Percentiles rank a stretch among this genome's conserved stretches.
Evolutionary conservation across 2,113 vertebrate species (phyloP).

Genomic region (Rhodinocichla rosea): DNA sequence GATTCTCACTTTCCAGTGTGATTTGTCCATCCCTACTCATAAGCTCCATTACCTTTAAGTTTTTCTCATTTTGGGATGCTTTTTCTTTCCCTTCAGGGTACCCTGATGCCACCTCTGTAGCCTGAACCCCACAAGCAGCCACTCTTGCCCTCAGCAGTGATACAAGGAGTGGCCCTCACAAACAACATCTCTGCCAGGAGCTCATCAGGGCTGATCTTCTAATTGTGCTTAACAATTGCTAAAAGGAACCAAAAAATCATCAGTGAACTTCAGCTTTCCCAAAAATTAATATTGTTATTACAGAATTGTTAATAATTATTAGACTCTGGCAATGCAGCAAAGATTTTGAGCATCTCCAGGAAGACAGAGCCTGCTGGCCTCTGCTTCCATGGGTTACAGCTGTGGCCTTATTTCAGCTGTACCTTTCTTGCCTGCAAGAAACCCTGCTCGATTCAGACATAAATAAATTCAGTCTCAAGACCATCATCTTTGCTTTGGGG

Average conservation of each 20-base stretch:
- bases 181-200: not conserved
- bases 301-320: conserved; percentile 22
- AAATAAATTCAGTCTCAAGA: not conserved
- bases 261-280: not conserved
- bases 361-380: not conserved
- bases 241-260: conserved; percentile 50
- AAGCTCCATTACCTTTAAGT: not conserved
- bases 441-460: not conserved
- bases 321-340: not conserved
- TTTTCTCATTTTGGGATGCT: not conserved
- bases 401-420: not conserved
- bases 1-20: not conserved
- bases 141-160: not conserved
- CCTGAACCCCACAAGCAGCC: not conserved
- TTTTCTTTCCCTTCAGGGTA: not conserved
- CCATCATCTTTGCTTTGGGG: not conserved
- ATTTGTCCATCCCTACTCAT: not conserved
- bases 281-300: conserved; percentile 19
- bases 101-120: not conserved
- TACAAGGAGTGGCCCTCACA: not conserved
- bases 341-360: not conserved
- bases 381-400: not conserved
- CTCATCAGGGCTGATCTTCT: conserved; percentile 26
- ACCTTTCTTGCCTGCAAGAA: not conserved
- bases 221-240: conserved; percentile 52